A percentile compares a stretch with the other conserved stretches of the same genome.
phyloP scores from a whole-genome alignment of 2,113 vertebrate genomes.

The Copsychus sechellarum region DNA sequence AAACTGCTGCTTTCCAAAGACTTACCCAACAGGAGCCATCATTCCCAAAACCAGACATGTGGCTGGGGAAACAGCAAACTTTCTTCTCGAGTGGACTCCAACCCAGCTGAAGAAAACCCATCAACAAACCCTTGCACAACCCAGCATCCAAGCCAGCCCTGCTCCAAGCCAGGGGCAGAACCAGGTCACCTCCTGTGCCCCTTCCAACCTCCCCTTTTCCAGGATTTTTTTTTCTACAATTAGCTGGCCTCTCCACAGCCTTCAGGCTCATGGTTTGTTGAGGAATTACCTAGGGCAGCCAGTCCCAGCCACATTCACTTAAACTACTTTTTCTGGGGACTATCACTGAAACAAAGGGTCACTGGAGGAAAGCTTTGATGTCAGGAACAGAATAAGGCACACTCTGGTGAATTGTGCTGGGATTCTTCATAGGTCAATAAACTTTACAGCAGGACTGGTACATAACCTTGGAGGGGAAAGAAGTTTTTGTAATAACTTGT shows the following conservation, averaged over 20 bases:
- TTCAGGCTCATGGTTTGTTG: rapidly evolving
- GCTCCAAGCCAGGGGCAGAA: background rate
- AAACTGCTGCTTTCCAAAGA: background rate
- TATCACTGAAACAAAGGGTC: background rate
- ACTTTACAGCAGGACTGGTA: conserved; percentile 32
- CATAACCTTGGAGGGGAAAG: background rate
- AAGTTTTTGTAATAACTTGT: background rate
- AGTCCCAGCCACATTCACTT: background rate
- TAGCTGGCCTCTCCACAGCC: background rate
- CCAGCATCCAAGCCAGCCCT: background rate
- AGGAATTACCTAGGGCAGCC: background rate
- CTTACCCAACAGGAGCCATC: background rate
- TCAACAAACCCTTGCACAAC: background rate
- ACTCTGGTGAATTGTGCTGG: background rate
- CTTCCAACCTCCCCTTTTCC: background rate
- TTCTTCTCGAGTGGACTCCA: background rate
- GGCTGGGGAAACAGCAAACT: background rate
- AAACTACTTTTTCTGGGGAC: background rate
- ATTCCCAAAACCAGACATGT: rapidly evolving
- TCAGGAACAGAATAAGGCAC: background rate
- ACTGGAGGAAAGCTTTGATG: conserved; percentile 8
- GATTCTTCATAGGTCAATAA: conserved; percentile 36
- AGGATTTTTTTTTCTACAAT: background rate
- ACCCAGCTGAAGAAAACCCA: background rate
- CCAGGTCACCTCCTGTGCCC: background rate